Evolutionary conservation across 2,797 vertebrate genomes (phyloP), one percentile per base, ranked within the genome.

Genomic region (Characodon lateralis): DNA sequence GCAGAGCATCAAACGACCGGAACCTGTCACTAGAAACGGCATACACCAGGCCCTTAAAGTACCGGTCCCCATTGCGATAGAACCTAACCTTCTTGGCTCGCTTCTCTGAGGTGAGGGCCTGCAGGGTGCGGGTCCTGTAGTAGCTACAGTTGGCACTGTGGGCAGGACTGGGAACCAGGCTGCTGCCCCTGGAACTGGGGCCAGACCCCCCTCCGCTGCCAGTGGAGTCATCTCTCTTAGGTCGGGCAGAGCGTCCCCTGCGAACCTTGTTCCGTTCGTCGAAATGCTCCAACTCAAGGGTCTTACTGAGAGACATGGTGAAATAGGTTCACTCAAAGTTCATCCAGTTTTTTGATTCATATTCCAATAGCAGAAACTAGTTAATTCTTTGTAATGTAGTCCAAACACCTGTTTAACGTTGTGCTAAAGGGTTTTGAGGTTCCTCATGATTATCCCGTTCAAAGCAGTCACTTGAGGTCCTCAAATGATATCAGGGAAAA

Each of bases 121-220:
- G 98, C 86, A 99, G 95, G n/a, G 98, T 99, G 55, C 98, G 96
- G 82, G 97, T 99, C 74, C 98, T 96, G 94, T 98, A 99, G 86
- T 99, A 97, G 94, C 98, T 99, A 93, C 98, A 99, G 95, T 99
- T 98, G 73, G 98, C 97, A 84, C 98, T 99, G 94, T 99, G 98
- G 14, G 98, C 98, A 0, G 98, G 98, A 90, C 97, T 99, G 0
- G 98, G 98, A 56, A 98, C 97, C 89, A 99, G 92, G 85, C 98
- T 98, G 90, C 98, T 98, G 5, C 96, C 97, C 80, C 96, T 88
- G 81, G 97, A 96, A 12, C 96, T 95, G 39, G 95, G 95, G 65
- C 95, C 94, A 1, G 97, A 96, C 83, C 94, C 86, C 80, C 93
- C 69, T 68, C 94, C 31, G 87, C 92, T 89, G 63, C 68, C 63